These are phyloP conservation scores for Yasuhikotakia modesta DNA, from an alignment of 2,797 vertebrate species.

Conservation along the genomic window DNA sequence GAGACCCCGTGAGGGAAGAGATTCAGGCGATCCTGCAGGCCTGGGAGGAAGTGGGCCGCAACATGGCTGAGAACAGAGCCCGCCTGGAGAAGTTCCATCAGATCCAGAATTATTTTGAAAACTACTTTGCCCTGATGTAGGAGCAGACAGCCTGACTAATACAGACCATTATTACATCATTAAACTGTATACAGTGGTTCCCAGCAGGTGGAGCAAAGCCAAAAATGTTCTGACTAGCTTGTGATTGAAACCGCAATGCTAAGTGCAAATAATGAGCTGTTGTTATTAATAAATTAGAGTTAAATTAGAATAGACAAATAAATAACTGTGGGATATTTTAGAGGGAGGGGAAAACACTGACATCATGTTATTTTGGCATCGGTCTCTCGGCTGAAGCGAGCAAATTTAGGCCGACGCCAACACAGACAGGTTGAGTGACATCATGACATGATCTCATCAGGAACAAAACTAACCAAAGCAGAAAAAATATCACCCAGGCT, in stretches of 20 bases:
- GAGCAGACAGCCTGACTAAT: constrained; percentile 41
- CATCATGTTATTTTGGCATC: neutral
- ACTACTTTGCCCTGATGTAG: constrained; percentile 79
- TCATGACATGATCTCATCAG: neutral
- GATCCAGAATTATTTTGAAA: constrained; percentile 72
- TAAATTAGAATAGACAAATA: neutral
- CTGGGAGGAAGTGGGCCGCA: constrained; percentile 68
- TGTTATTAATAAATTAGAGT: neutral
- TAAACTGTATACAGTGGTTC: neutral
- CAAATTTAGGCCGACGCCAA: neutral
- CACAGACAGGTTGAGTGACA: neutral
- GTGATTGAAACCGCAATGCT: too few relatives aligned
- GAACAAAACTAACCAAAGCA: neutral
- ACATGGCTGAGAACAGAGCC: constrained; percentile 64
- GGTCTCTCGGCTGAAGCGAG: neutral
- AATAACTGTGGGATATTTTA: neutral
- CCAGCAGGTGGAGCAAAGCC: too few relatives aligned
- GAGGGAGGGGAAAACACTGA: too few relatives aligned
- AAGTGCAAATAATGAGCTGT: neutral
- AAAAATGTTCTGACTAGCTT: too few relatives aligned
- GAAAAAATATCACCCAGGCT: too few relatives aligned
- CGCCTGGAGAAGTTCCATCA: constrained; percentile 61
- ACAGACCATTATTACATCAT: neutral
- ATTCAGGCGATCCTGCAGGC: constrained; percentile 61
- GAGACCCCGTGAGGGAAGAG: constrained; percentile 45